phyloP scores from a whole-genome alignment of 2,113 vertebrate genomes.

The Panthera tigris region DNA sequence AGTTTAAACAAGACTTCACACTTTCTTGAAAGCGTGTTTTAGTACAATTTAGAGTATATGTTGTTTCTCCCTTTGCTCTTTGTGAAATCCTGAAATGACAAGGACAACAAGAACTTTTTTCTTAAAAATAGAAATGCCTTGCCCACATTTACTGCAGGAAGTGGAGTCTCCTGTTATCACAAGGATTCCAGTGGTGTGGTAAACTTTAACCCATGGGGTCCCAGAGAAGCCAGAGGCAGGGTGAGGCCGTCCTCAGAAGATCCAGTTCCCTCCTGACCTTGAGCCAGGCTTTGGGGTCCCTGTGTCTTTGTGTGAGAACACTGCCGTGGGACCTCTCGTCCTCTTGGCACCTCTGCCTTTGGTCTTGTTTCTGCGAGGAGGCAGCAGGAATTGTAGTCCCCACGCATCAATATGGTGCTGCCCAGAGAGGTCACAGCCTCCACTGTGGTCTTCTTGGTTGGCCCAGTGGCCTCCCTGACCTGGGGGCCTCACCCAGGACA shows the following conservation, averaged over 20 bases:
- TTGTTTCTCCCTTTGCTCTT: neutral
- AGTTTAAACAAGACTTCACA: neutral
- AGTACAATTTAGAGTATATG: neutral
- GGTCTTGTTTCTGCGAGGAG: neutral
- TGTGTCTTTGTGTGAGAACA: neutral
- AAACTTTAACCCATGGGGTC: neutral
- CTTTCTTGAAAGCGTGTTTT: neutral
- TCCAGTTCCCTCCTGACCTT: neutral
- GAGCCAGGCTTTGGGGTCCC: neutral
- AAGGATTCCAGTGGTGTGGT: neutral
- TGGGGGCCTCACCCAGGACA: neutral
- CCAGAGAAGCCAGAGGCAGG: neutral
- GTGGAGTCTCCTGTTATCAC: neutral
- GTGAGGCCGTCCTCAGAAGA: neutral
- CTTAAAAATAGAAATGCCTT: constrained; percentile 21
- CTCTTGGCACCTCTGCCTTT: neutral
- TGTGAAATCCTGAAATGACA: neutral
- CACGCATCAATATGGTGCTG: neutral
- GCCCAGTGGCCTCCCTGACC: neutral
- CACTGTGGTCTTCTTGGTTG: neutral
- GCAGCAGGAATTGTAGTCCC: neutral
- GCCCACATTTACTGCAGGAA: neutral
- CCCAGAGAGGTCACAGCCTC: neutral
- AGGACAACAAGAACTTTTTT: neutral
- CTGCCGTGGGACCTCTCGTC: rapidly evolving